Evolutionary conservation across 2,113 vertebrate species (phyloP), one percentile per base, ranked within the genome.

Genomic region (Antennarius striatus): DNA sequence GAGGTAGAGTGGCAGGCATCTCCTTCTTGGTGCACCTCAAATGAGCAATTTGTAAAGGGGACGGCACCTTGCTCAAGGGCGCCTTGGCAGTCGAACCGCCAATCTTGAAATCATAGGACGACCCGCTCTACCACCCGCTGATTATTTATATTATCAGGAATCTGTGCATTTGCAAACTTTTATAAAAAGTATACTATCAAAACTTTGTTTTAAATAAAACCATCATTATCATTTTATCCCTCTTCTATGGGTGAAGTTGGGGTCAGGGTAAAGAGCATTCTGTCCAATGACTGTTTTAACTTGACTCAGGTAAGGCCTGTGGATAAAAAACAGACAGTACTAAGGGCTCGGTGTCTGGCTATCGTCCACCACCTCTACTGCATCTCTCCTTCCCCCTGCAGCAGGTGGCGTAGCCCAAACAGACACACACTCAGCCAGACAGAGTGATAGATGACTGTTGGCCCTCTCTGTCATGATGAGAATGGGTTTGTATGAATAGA

Each of bases 381-480:
- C 32, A 7, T 5, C 3, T 36, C 32, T 36, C 47, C 55, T 8
- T 73, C 40, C 61, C 57, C 74, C 69, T 72, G 74, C 68, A 65
- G 60, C 67, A 75, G 71, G 73, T 70, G 70, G 57, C 2, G 28
- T 10, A 60, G 84, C 63, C 82, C 0, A 0, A 14, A 29, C 54
- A 1, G 63, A 86, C 75, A 74, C 67, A 16, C 69, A 36, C 67
- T 63, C 63, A 16, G 62, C 29, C 70, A 67, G 81, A 80, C 80
- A 70, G 56, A 52, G 64, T 84, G 80, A 88, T 72, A 36, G 57
- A 84, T 84, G 73, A 78, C 52, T 63, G 58, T 53, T 67, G 71
- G 70, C 72, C 65, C 70, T 55, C 55, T 75, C 63, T 57, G 67
- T 66, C 53, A 65, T 39, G 58, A 80, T 29, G 48, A 59, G 51